Percentiles rank a stretch among this genome's conserved stretches.
These are phyloP conservation scores for Lycaena phlaeas DNA, from an alignment of 2,888 invertebrate species.

Conservation along the genomic window DNA sequence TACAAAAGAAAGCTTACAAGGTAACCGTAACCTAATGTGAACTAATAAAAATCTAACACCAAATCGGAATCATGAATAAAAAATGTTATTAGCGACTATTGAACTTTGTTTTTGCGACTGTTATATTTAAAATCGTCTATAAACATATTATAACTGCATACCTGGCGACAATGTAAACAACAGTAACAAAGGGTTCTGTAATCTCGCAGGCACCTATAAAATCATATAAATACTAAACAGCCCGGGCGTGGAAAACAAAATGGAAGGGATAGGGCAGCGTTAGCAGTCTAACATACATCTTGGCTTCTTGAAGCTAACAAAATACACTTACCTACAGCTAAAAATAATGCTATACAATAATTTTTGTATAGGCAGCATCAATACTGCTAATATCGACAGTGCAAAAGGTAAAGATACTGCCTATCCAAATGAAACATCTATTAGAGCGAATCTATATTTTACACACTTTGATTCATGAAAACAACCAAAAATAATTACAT, in stretches of 20 bases:
- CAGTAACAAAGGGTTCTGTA: slow-evolving; percentile 65
- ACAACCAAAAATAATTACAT: slow-evolving; percentile 33
- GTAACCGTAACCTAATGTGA: slow-evolving; percentile 1
- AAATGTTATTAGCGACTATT: neutral
- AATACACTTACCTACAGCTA: slow-evolving; percentile 71
- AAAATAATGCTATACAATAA: slow-evolving; percentile 55
- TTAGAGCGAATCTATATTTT: slow-evolving; percentile 60
- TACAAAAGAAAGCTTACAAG: neutral
- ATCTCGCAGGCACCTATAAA: slow-evolving; percentile 71
- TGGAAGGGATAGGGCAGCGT: slow-evolving; percentile 54
- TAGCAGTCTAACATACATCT: slow-evolving; percentile 72
- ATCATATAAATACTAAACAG: slow-evolving; percentile 67
- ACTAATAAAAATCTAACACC: slow-evolving; percentile 6
- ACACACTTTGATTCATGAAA: slow-evolving; percentile 48
- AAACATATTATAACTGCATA: slow-evolving; percentile 46
- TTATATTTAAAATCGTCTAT: slow-evolving; percentile 10
- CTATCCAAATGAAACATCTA: slow-evolving; percentile 65
- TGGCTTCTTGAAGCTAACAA: slow-evolving; percentile 72
- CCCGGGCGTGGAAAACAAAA: slow-evolving; percentile 65
- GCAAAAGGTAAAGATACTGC: slow-evolving; percentile 55
- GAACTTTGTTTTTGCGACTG: slow-evolving; percentile 4
- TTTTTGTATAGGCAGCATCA: slow-evolving; percentile 58
- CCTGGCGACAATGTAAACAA: slow-evolving; percentile 75
- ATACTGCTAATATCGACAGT: slow-evolving; percentile 29
- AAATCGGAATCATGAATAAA: neutral